Evolutionary conservation across 2,113 vertebrate species (phyloP).

Genomic region (Ochotona princeps): DNA sequence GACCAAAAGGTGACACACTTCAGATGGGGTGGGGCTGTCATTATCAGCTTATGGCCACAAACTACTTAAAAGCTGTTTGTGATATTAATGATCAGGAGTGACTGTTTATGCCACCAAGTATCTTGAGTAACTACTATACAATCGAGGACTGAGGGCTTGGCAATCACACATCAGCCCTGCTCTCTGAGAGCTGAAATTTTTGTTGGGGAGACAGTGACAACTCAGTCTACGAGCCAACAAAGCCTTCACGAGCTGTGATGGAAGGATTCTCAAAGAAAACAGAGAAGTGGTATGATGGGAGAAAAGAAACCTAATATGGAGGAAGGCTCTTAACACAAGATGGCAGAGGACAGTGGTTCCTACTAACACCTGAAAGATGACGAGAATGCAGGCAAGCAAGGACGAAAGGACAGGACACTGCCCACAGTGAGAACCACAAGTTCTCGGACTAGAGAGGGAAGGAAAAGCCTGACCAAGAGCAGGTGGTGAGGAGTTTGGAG

Average conservation of each 20-base stretch:
- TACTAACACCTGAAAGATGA: conserved; percentile 17
- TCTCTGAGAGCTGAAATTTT: background rate
- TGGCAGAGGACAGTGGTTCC: background rate
- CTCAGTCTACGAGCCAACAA: background rate
- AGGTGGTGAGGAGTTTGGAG: background rate
- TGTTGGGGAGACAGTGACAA: background rate
- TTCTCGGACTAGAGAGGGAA: background rate
- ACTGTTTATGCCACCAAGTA: background rate
- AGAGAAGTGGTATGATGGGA: background rate
- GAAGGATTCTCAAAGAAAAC: conserved; percentile 34
- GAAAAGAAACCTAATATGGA: conserved; percentile 53
- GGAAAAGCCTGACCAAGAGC: background rate
- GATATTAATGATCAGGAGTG: background rate
- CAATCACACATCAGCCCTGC: background rate
- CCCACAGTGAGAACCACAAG: background rate
- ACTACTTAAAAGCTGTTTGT: conserved; percentile 28
- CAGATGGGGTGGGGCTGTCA: background rate
- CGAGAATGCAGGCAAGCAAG: background rate
- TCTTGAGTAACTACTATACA: background rate
- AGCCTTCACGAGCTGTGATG: conserved; percentile 1
- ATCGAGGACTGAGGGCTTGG: background rate
- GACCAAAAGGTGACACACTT: background rate
- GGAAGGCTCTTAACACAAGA: conserved; percentile 54
- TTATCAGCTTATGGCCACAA: background rate
- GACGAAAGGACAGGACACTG: conserved; percentile 6